Base-by-base conservation (phyloP, 2,888 invertebrate genomes). In the Scaptomyza polygonia region DNA sequence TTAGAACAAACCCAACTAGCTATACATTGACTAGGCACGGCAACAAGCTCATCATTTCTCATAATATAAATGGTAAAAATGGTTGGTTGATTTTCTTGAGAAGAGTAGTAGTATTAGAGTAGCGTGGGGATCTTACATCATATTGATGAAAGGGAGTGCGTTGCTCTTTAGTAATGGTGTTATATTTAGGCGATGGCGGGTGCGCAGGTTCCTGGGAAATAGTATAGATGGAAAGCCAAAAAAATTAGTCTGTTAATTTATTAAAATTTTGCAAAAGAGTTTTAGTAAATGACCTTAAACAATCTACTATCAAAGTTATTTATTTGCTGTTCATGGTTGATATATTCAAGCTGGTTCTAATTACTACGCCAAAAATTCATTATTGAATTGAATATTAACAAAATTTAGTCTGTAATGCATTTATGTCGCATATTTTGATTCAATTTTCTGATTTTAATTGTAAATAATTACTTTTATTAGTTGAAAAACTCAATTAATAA, bases 101-200 rank as follows among this genome's bases (percentile, higher is more conserved):
- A 25, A 25, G 5, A 25, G 21, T 27, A 7, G 27, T 27, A 9
- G 30, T 32, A 11, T 45, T 18, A 32, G 30, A 34, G 9, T 25
- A 16, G 45, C n/a, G 25, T 39, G 44, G 66, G 64, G 43, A 69
- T 86, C 91, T 91, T 91, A 92, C 92, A 90, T 92, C 92, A 80
- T 89, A 90, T 79, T 91, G 91, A 78, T 90, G 89, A 81, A 89
- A 90, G 79, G 91, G 89, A 63, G 87, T 85, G 77, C 92, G 90
- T 83, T 90, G 88, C 86, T 92, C 91, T 86, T 89, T 89, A 68
- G 89, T 84, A 74, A 88, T 84, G 57, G 79, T 80, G 72, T 88
- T 91, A 87, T 89, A 89, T 86, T 90, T 89, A 72, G 91, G 91
- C 73, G 91, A 89, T 72, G 91, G 88, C 77, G 92, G 90, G 81